Base-by-base conservation (phyloP, 2,888 invertebrate genomes). In the Parnassius glacialis region DNA sequence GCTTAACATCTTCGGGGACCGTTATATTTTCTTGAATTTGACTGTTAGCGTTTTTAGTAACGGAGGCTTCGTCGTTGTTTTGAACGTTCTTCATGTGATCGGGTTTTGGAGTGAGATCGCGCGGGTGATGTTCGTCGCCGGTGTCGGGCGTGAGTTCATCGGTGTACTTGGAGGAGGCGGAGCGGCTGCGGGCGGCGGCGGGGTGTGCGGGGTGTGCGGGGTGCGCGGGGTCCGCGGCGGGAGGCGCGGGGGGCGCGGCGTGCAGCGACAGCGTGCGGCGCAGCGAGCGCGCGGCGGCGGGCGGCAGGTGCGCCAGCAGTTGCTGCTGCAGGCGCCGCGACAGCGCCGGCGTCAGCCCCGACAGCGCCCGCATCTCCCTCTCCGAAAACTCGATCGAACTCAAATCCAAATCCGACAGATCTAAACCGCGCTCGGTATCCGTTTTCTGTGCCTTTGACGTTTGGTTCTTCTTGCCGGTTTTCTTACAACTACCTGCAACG, bases 271-370 rank as follows among this genome's bases (percentile, higher is more conserved):
- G 87, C 62, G 95, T 95, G 73, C 95, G 93, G 64, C 94, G 94
- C 69, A 95, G 81, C 72, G 93, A 90, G 72, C 93, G 92, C 43
- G 94, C 94, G 86, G 95, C 95, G 65, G 93, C 93, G 71, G 95
- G 94, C 68, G 95, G 94, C 76, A 95, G 81, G 79, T 94, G 94
- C 69, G 94, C 94, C 63, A 95, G 87, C 71, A 95, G 87, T 82
- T 95, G 95, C 65, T 93, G 94, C 88, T 95, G 95, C 77, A 95
- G 93, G 51, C 94, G 93, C 72, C 94, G 93, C 68, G 95, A 94
- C 72, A 95, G 89, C 69, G 94, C 95, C 44, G 95, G 95, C 70
- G 95, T 95, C 69, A 95, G 92, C 57, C 75, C 74, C 64, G 73
- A 73, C 67, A 73, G 67, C 66, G 74, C 93, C 77, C 94, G 93